Percentiles rank a stretch among this genome's conserved stretches.
Evolutionary conservation across 2,888 invertebrate genomes (phyloP).

Genomic region (Imbricaverruca yamaguchii): DNA sequence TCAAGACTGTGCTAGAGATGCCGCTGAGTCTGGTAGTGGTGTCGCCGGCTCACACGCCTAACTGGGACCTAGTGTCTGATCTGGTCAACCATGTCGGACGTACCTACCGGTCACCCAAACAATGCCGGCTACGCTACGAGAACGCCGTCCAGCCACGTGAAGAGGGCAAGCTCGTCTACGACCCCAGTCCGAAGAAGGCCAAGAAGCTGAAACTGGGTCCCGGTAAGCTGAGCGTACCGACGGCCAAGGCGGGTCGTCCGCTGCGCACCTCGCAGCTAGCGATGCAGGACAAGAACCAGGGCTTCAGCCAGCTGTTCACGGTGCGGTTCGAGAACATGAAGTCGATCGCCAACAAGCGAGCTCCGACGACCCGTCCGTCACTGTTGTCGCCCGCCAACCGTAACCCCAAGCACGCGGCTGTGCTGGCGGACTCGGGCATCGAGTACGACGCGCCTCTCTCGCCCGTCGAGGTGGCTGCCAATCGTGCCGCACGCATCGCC

Average conservation of each 20-base stretch:
- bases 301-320: constrained; percentile 58
- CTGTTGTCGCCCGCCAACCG: constrained; percentile 61
- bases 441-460: constrained; percentile 72
- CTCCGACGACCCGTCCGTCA: constrained; percentile 64
- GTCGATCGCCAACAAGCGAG: constrained; percentile 49
- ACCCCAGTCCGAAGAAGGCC: constrained; percentile 56
- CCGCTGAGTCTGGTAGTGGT: constrained; percentile 65
- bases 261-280: constrained; percentile 59
- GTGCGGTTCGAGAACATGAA: constrained; percentile 69
- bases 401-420: constrained; percentile 74
- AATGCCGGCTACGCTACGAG: constrained; percentile 86
- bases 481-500: constrained; percentile 74
- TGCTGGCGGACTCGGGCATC: constrained; percentile 74
- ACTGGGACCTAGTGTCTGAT: constrained; percentile 93
- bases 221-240: constrained; percentile 59
- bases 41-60: constrained; percentile 77
- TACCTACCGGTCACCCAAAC: constrained; percentile 79
- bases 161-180: constrained; percentile 56
- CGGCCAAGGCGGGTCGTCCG: constrained; percentile 54
- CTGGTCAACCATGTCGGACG: constrained; percentile 79
- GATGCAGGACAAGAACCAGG: constrained; percentile 65
- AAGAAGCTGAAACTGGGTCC: constrained; percentile 73
- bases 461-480: constrained; percentile 70
- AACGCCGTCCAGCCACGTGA: constrained; percentile 77
- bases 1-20: constrained; percentile 47